Evolutionary conservation across 2,113 vertebrate species (phyloP), one percentile per base, ranked within the genome.

Genomic region (Leptobrachium leishanense): DNA sequence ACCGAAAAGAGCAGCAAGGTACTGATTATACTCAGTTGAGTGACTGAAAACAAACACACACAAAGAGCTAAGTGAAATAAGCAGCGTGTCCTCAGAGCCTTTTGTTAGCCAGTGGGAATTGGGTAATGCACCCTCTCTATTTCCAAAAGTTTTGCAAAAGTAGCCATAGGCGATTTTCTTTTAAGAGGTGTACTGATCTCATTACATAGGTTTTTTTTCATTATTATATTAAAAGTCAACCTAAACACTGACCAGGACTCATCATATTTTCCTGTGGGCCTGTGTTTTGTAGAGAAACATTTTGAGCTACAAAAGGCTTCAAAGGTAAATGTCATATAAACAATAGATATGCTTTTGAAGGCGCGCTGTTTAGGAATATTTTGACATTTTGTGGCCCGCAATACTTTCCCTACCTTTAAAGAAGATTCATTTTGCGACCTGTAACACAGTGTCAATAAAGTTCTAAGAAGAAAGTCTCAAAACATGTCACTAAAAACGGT

Each of bases 241-340:
- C 2, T 5, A 39, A 59, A 63, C 55, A 44, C 11, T 76, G 12
- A 5, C 31, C 46, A 75, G 2, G 44, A 41, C 62, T 54, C 31
- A 31, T 67, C 46, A 54, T 41, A 53, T 66, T 67, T 73, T 70
- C 70, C 44, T 40, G 11, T 73, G 42, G 59, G 57, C 2, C 54
- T 46, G 15, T 46, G 13, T 70, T 72, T 46, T 53, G 57, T 53
- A 12, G 11, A 64, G 46, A 57, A 79, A 79, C 68, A 79, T 79
- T 72, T 59, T 79, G n/a, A 72, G 44, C 54, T 71, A 78, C 68
- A 79, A 67, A 74, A 57, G 44, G 72, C 20, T 77, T 70, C 68
- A 71, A 77, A 77, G 76, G 54, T 71, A 77, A 74, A 68, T 73
- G 50, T 80, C 71, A 80, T 57, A 67, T 44, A 66, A 80, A 74